A percentile compares a stretch with the other conserved stretches of the same genome.
Evolutionary conservation across 2,113 vertebrate species (phyloP).

Genomic region (Diadophis punctatus): DNA sequence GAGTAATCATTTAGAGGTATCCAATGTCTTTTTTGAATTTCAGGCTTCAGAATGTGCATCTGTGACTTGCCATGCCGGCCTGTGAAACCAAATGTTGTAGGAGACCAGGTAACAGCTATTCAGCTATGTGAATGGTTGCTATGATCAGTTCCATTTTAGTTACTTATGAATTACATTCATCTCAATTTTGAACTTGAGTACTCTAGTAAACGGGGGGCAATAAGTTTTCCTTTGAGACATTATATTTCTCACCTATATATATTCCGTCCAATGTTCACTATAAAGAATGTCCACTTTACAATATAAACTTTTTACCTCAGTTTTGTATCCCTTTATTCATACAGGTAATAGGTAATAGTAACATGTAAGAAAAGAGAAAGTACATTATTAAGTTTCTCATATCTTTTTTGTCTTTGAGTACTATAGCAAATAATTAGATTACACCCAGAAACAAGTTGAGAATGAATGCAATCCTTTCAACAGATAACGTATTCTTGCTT

Average conservation of each 20-base stretch:
- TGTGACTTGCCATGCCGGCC: slow-evolving; percentile 88
- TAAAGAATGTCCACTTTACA: not conserved
- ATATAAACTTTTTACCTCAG: not conserved
- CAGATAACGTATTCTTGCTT: not conserved
- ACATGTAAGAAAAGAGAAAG: not conserved
- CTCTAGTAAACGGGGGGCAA: not conserved
- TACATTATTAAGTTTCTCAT: not conserved
- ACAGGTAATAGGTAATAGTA: not conserved
- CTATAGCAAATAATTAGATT: not conserved
- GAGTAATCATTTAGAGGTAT: slow-evolving; percentile 4
- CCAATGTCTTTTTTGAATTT: slow-evolving; percentile 38
- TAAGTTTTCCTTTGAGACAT: not conserved
- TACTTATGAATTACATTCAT: not conserved
- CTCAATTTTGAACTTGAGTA: not conserved
- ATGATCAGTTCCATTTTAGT: not conserved
- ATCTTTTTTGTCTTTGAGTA: not conserved
- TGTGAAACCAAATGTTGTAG: slow-evolving; percentile 75
- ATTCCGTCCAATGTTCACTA: not conserved
- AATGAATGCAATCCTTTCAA: not conserved
- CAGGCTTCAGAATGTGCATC: slow-evolving; percentile 96
- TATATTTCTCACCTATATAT: not conserved
- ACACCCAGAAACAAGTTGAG: not conserved
- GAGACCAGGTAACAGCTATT: slow-evolving; percentile 76
- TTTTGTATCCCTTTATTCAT: not conserved
- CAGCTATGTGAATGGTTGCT: not conserved